A percentile compares a stretch with the other conserved stretches of the same genome.
These are phyloP conservation scores for Sarcophaga peregrina DNA, from an alignment of 1,140 invertebrate genomes.

Conservation along the genomic window DNA sequence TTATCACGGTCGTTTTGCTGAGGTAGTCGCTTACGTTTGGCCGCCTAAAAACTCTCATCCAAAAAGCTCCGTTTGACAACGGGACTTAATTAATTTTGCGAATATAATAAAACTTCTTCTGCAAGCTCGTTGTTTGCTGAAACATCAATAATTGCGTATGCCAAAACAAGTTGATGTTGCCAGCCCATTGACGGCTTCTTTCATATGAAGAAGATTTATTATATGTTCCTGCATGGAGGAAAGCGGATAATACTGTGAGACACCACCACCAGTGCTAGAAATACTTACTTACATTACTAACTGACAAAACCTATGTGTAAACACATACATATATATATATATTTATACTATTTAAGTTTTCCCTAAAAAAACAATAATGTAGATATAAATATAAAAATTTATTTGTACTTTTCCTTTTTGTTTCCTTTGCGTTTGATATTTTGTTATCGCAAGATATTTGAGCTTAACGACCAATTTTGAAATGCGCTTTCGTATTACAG, in stretches of 20 bases:
- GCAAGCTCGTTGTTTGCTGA: neutral
- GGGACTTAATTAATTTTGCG: neutral
- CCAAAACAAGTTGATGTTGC: neutral
- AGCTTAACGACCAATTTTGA: conserved; percentile 9
- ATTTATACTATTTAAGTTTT: neutral
- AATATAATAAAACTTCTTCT: conserved; percentile 9
- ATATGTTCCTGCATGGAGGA: neutral
- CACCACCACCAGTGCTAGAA: conserved; percentile 7
- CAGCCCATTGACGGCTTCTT: neutral
- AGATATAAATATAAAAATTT: conserved; percentile 23
- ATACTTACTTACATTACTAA: neutral
- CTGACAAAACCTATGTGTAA: conserved; percentile 1
- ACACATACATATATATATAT: neutral
- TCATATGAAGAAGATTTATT: neutral
- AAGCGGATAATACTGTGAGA: neutral
- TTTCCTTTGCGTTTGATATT: neutral
- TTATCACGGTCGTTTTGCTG: neutral
- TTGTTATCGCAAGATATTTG: conserved; percentile 8
- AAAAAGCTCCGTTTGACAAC: neutral
- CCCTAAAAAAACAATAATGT: too few species aligned
- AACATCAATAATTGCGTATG: neutral
- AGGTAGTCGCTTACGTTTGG: neutral
- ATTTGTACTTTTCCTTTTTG: conserved; percentile 4
- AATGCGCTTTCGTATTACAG: neutral
- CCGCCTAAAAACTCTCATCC: neutral